Conservation (phyloP, 2,113 vertebrate species). For the Fulmarus glacialis region DNA sequence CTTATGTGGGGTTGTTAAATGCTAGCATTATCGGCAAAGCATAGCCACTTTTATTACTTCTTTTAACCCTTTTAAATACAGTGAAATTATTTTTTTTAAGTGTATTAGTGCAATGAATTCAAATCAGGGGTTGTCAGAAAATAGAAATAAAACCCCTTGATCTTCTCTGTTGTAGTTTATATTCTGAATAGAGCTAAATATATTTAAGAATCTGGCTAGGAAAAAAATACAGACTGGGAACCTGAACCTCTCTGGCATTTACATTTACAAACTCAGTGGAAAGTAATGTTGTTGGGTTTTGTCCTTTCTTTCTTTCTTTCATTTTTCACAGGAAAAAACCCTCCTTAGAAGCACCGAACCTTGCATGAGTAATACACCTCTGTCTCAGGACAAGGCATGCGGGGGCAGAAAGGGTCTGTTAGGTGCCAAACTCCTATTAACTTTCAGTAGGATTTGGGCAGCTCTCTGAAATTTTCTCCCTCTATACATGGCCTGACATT, state of each 20-base stretch:
- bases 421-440: background rate
- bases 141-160: background rate
- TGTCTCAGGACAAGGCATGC: background rate
- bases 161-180: background rate
- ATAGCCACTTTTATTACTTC: background rate
- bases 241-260: background rate
- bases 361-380: background rate
- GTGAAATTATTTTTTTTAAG: background rate
- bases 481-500: background rate
- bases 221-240: background rate
- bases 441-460: background rate
- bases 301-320: background rate
- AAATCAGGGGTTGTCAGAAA: background rate
- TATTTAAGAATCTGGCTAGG: background rate
- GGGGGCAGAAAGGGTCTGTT: background rate
- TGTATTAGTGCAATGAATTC: background rate
- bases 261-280: background rate
- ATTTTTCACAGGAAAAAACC: background rate
- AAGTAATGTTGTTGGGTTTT: background rate
- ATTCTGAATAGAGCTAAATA: background rate
- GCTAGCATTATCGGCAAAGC: background rate
- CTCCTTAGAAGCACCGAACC: background rate
- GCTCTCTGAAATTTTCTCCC: background rate
- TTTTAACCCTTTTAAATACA: background rate
- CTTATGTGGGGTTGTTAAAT: background rate